Evolutionary conservation across 2,888 invertebrate species (phyloP), one percentile per base, ranked within the genome.

Genomic region (Morpho helenor): DNA sequence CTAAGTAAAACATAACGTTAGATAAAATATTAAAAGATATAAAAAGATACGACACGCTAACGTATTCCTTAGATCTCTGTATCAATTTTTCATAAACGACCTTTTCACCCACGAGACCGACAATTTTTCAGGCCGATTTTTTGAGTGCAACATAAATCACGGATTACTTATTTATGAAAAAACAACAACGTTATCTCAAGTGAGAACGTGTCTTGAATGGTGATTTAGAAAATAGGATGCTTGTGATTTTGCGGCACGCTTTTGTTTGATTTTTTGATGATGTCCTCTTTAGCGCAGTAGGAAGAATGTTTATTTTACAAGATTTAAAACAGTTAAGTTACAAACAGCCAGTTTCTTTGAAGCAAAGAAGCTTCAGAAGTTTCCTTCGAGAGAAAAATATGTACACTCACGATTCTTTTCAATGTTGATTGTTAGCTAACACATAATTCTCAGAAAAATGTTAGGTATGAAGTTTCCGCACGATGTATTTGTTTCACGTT

Each of bases 71-170:
- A 54, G 54, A 10, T 48, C 48, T 48, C 42, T 58, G 54, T 56
- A 79, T 79, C 72, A 81, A 79, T 81, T 80, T 80, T 79, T 82
- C 75, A 80, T 76, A 75, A 72, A 78, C 71, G 75, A 60, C 52
- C 69, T 69, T 76, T 76, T 70, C 66, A 65, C 70, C 68, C 70
- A 70, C 72, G 75, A 75, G 72, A 31, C 72, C 66, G 64, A 73
- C 80, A 71, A 87, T 87, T 82, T 82, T 81, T 86, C 84, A 85
- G 69, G 66, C 72, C 68, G 78, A 80, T 80, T 71, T 82, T 80
- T 79, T 59, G 63, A 57, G 49, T 64, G 71, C 75, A 79, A 75
- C 74, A 76, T 79, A 76, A 73, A 69, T 75, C 71, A 73, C 70
- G 78, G 78, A 85, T 81, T 79, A 82, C 74, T 70, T 75, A 69